Conservation (phyloP, 2,888 invertebrate genomes). For the Cybosia mesomella region DNA sequence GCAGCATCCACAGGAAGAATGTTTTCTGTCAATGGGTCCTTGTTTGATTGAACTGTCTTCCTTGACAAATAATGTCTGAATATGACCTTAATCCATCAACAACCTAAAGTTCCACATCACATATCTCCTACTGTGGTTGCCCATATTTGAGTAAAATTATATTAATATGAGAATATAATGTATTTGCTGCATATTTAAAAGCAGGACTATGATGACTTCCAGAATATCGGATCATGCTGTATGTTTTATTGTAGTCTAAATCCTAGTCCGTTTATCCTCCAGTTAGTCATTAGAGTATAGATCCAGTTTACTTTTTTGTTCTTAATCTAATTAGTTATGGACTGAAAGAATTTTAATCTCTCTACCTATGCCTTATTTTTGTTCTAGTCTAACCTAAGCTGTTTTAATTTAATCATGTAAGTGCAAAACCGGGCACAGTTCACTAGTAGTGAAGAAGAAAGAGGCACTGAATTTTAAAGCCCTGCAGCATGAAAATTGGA, state of each 20-base stretch:
- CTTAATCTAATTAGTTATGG: neutral
- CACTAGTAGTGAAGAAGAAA: neutral
- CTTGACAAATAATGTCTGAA: neutral
- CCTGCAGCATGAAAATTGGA: neutral
- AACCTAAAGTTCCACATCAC: too few relatives aligned
- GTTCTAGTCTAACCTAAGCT: neutral
- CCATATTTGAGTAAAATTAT: too few relatives aligned
- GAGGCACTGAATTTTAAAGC: neutral
- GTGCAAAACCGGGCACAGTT: neutral
- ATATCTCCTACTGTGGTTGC: too few relatives aligned
- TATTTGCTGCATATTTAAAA: slow-evolving; percentile 33
- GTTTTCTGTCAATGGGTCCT: too few relatives aligned
- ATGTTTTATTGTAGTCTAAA: slow-evolving; percentile 54
- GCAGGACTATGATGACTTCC: slow-evolving; percentile 64
- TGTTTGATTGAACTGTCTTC: neutral
- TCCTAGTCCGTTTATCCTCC: slow-evolving; percentile 57
- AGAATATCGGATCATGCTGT: slow-evolving; percentile 56
- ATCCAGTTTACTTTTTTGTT: slow-evolving; percentile 11
- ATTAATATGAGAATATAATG: neutral
- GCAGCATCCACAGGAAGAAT: neutral
- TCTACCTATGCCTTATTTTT: neutral
- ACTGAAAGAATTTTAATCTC: neutral
- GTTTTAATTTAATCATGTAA: too few relatives aligned
- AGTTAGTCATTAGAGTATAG: slow-evolving; percentile 41
- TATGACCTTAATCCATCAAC: neutral